phyloP scores from a whole-genome alignment of 2,888 invertebrate species.

The Lithodes maja region DNA sequence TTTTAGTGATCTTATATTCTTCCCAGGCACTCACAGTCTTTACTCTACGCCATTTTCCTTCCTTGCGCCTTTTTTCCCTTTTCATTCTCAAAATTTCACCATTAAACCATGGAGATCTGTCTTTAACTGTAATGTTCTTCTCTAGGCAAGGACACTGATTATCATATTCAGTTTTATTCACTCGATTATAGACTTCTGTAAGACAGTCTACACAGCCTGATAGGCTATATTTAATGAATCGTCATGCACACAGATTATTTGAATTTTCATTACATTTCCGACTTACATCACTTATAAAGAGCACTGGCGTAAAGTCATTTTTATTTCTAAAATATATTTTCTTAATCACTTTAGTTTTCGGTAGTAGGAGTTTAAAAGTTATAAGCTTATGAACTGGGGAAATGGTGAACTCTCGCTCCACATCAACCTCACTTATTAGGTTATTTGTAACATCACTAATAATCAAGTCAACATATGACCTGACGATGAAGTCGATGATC shows the following conservation, averaged over 20 bases:
- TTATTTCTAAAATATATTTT: slow-evolving; percentile 17
- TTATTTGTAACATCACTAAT: background rate
- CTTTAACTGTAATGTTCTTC: slow-evolving; percentile 8
- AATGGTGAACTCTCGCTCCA: no score
- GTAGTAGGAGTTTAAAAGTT: no score
- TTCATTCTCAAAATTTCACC: background rate
- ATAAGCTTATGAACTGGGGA: no score
- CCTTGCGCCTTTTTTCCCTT: slow-evolving; percentile 23
- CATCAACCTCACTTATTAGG: background rate
- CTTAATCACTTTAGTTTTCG: background rate
- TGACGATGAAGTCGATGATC: background rate
- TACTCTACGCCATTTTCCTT: background rate
- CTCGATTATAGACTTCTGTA: background rate
- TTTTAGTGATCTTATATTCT: background rate
- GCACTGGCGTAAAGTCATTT: background rate
- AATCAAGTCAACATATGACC: slow-evolving; percentile 9
- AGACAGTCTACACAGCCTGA: slow-evolving; percentile 3
- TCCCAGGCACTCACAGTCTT: background rate
- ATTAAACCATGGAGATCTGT: slow-evolving; percentile 21
- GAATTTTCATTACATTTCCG: background rate
- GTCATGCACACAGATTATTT: background rate
- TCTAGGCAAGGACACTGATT: background rate
- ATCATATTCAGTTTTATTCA: background rate
- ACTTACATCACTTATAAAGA: background rate
- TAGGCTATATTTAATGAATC: background rate